Evolutionary conservation across 2,113 vertebrate genomes (phyloP).

Genomic region (Piaya cayana): DNA sequence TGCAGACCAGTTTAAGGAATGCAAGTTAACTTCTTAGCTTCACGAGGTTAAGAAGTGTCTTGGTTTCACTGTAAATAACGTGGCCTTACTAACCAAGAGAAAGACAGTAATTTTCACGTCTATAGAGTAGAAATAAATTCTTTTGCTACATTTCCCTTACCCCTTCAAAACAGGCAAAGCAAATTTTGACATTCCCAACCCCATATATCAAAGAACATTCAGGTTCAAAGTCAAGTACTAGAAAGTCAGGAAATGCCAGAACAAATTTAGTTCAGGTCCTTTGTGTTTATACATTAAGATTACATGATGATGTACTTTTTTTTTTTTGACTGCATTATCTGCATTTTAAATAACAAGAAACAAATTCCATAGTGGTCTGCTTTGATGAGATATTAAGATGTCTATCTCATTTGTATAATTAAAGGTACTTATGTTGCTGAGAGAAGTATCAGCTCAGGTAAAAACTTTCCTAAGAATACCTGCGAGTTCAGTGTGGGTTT

Average conservation of each 20-base stretch:
- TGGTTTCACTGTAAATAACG: not conserved
- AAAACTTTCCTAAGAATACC: not conserved
- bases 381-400: not conserved
- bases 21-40: not conserved
- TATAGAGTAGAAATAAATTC: not conserved
- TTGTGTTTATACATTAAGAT: not conserved
- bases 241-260: slow-evolving; percentile 17
- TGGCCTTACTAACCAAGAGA: not conserved
- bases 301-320: not conserved
- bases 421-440: not conserved
- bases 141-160: not conserved
- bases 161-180: not conserved
- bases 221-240: slow-evolving; percentile 23
- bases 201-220: slow-evolving; percentile 15
- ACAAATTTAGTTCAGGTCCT: not conserved
- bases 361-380: not conserved
- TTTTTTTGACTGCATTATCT: not conserved
- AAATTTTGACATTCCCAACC: not conserved
- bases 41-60: not conserved
- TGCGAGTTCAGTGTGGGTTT: not conserved
- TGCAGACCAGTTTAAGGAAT: not conserved
- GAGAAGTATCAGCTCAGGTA: not conserved
- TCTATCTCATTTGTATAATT: not conserved
- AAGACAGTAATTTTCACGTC: not conserved
- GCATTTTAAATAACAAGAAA: slow-evolving; percentile 6